These are phyloP conservation scores for Crematogaster levior DNA, from an alignment of 2,888 invertebrate genomes.

Conservation along the genomic window DNA sequence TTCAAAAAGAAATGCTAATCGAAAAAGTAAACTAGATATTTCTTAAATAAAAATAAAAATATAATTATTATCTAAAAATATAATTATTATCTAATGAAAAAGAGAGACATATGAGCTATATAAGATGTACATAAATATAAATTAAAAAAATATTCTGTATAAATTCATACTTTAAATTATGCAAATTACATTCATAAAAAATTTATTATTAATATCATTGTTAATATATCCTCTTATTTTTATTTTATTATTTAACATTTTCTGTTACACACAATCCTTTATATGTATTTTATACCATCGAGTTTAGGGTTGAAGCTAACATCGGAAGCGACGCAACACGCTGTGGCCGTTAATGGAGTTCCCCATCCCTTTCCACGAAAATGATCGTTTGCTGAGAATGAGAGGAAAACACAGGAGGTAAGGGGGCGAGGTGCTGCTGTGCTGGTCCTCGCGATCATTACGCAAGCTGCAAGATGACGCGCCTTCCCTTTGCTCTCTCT, in stretches of 20 bases:
- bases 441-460: slow-evolving; percentile 71
- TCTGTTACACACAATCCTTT: not conserved
- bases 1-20: no score
- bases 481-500: slow-evolving; percentile 66
- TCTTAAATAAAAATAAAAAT: not conserved
- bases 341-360: slow-evolving; percentile 62
- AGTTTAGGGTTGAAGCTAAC: slow-evolving; percentile 38
- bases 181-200: not conserved
- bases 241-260: not conserved
- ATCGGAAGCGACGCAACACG: slow-evolving; percentile 41
- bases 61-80: not conserved
- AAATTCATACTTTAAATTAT: not conserved
- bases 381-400: slow-evolving; percentile 48
- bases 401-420: slow-evolving; percentile 42
- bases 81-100: no score
- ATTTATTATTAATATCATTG: no score
- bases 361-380: slow-evolving; percentile 39
- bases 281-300: not conserved
- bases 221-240: not conserved
- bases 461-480: slow-evolving; percentile 82
- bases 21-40: not conserved
- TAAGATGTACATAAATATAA: not conserved
- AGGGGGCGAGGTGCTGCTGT: slow-evolving; percentile 39
- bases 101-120: not conserved
- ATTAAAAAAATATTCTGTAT: not conserved